Evolutionary conservation across 2,113 vertebrate species (phyloP), one percentile per base, ranked within the genome.

Genomic region (Oryzias melastigma): DNA sequence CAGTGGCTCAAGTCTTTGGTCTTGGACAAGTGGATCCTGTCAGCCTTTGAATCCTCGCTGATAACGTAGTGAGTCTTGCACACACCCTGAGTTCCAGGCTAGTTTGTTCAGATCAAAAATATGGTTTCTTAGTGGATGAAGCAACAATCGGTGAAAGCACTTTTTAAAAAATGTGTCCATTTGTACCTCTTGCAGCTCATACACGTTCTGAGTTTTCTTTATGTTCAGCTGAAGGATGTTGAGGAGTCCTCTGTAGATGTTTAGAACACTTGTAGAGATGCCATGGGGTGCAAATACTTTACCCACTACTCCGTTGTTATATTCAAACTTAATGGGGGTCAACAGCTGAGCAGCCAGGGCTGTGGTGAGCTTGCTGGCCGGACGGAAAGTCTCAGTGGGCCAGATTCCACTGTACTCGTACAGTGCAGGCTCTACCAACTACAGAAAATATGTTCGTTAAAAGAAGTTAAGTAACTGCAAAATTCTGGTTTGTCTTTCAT

Each of bases 11-110:
- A 70, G 75, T 96, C 92, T 57, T 90, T 92, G 27, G 90, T 90
- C 78, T 92, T 96, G 44, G 78, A 92, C 35, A 93, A 19, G 40
- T 59, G n/a, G 49, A 88, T 45, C 15, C 80, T 56, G 0, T 79
- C 50, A 0, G 81, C 87, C 78, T 87, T 91, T 35, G 2, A 46
- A 20, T 94, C 89, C 55, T 95, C 92, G 78, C 77, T 91, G 77
- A 93, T 85, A 52, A 90, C 14, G 0, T 94, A 95, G 47, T 88
- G 86, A 1, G 93, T 92, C 25, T 91, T 91, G 83, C 95, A 97
- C 52, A 94, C 80, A 47, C 95, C 95, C 43, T 92, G 92, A 64
- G 78, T 65, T 53, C 94, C 93, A 84, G 82, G 70, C 95, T 96
- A 57, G 16, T 62, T 44, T 44, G 2, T 17, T 44, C 63, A 57